Conservation (phyloP, 2,888 invertebrate species). For the Parnassius mnemosyne region DNA sequence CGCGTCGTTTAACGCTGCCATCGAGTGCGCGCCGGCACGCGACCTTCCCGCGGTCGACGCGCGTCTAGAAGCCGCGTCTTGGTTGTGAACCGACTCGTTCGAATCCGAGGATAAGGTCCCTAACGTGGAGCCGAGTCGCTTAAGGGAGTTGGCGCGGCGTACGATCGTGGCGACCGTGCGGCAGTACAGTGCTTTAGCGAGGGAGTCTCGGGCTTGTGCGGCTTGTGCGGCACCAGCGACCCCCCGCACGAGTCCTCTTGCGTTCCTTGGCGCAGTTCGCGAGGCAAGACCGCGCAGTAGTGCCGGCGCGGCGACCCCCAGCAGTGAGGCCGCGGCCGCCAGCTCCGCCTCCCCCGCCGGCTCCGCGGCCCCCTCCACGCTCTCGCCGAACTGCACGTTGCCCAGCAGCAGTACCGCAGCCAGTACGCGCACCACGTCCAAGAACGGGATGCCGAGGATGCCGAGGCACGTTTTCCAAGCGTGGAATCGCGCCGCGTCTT, state of each 20-base stretch:
- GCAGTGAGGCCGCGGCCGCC: slow-evolving; percentile 90
- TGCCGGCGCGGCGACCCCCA: slow-evolving; percentile 89
- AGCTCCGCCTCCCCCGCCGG: slow-evolving; percentile 89
- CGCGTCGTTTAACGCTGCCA: slow-evolving; percentile 95
- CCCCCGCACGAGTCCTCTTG: slow-evolving; percentile 89
- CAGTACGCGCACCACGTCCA: slow-evolving; percentile 95
- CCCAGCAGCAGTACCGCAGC: slow-evolving; percentile 95
- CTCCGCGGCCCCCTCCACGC: slow-evolving; percentile 87
- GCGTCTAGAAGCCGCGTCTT: slow-evolving; percentile 92
- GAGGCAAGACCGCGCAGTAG: slow-evolving; percentile 56
- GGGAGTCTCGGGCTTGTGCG: slow-evolving; percentile 92
- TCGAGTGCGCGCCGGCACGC: slow-evolving; percentile 91
- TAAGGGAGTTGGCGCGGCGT: slow-evolving; percentile 94
- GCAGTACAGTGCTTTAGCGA: slow-evolving; percentile 96
- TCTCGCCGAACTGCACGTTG: slow-evolving; percentile 94
- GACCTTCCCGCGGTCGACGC: slow-evolving; percentile 89
- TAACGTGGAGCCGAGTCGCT: slow-evolving; percentile 90
- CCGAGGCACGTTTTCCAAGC: slow-evolving; percentile 96
- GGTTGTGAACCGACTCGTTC: slow-evolving; percentile 89
- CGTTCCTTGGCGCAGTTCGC: slow-evolving; percentile 89
- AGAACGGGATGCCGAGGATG: slow-evolving; percentile 94
- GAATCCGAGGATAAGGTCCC: slow-evolving; percentile 94
- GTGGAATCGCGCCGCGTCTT: slow-evolving; percentile 83
- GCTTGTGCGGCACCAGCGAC: slow-evolving; percentile 92
- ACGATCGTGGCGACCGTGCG: slow-evolving; percentile 97